Base-by-base conservation (phyloP, 2,113 vertebrate genomes). In the Perca fluviatilis region DNA sequence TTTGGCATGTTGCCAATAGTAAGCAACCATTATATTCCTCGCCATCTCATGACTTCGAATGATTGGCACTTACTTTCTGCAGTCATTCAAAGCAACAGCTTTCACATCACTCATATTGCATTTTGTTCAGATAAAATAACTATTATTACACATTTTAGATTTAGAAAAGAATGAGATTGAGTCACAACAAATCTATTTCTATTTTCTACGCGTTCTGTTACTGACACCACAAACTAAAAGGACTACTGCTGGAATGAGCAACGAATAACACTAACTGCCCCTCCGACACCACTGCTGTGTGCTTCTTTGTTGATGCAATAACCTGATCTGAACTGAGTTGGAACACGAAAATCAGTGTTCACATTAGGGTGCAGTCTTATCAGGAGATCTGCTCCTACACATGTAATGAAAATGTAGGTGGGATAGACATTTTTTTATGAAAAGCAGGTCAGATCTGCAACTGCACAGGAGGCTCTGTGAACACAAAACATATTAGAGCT, bases 91-190 rank as follows among this genome's bases (percentile, higher is more conserved):
- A 77, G 73, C 68, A 72, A 82, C 81, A 15, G 36, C 53, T 61
- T 77, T 27, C 77, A 84, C 67, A 61, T 88, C 76, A 72, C 71
- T 79, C 79, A 58, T 88, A 91, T 89, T 90, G 89, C 91, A 89
- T 91, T 86, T 84, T 82, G 79, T 91, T 85, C 25, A 71, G 68
- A 72, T 78, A 70, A 86, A 91, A 77, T 30, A 61, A 71, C 65
- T 76, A 71, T 77, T 77, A 74, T 87, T 64, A 83, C 74, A 86
- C 30, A 36, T 73, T 51, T 67, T 33, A 25, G 86, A 77, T 51
- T 53, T 56, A 6, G 80, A 87, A 81, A 76, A 74, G 16, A 43
- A 63, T 16, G 27, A 63, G 36, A 74, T 23, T 49, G 50, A 71
- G 61, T 88, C 74, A 67, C 54, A 85, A 61, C 49, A 51, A 13